Base-by-base conservation (phyloP, 2,888 invertebrate species). In the Acholoe squamosa region DNA sequence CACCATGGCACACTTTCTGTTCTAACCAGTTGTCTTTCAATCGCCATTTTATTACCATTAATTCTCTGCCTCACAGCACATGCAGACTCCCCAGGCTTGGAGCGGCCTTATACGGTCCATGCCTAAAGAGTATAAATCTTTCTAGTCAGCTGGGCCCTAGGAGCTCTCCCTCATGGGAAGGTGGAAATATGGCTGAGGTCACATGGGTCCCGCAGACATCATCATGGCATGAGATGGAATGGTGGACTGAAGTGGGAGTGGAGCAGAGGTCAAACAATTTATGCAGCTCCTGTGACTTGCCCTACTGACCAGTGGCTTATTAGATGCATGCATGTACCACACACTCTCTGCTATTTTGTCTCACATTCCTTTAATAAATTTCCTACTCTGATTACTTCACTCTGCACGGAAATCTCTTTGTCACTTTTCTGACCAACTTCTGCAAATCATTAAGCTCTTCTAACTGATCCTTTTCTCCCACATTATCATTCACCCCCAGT, bases 151-250 rank as follows among this genome's bases (percentile, higher is more conserved):
- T 0, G 28, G 43, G 28, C 71, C 14, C 12, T 25, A n/a, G 71
- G 71, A 71, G 25, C 71, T 71, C 71, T 71, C 28, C 71, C 28
- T 28, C 71, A 25, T 25, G 28, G 71, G 71, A 71, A 28, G 71
- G 14, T 1, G 71, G 71, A 71, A 71, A 71, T 71, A 71, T 25
- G 71, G n/a, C 25, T 5, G 0, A 71, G 71, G 71, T 71, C 71
- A 71, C 71, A 5, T 71, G 71, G 71, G 71, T 71, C 28, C 10
- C 16, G 71, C 28, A 28, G 25, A 22, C 28, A 25, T 28, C 71
- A 71, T 71, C n/a, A 71, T 71, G 71, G 25, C 71, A 14, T 71
- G 71, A 71, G 71, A 71, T 71, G 71, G 71, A 71, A 25, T 71
- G 71, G 71, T 28, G 16, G 28, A 14, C 14, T 0, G 71, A 31